phyloP scores from a whole-genome alignment of 2,113 vertebrate species.

The Spea bombifrons region DNA sequence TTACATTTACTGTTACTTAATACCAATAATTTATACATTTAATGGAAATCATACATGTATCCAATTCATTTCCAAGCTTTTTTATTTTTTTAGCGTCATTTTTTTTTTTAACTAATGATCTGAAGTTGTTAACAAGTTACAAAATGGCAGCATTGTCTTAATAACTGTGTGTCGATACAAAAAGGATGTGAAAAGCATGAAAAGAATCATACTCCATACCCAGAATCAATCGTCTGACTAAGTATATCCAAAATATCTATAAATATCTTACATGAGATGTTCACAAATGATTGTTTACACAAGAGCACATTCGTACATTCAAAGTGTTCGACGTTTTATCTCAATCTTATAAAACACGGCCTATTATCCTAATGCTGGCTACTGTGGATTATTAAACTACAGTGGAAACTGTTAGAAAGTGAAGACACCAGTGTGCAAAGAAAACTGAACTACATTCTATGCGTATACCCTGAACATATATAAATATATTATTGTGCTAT shows the following conservation, averaged over 20 bases:
- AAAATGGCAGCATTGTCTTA: constrained; percentile 62
- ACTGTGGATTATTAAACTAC: constrained; percentile 76
- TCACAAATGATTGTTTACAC: constrained; percentile 56
- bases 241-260: constrained; percentile 60
- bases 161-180: constrained; percentile 61
- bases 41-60: too few species aligned
- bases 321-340: constrained; percentile 61
- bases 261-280: constrained; percentile 51
- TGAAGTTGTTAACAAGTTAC: constrained; percentile 64
- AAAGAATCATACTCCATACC: constrained; percentile 54
- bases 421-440: constrained; percentile 72
- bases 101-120: constrained; percentile 74
- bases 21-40: too few species aligned
- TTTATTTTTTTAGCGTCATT: constrained; percentile 62
- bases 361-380: constrained; percentile 63
- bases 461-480: constrained; percentile 78
- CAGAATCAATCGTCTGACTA: constrained; percentile 54
- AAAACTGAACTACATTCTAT: constrained; percentile 72
- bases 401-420: constrained; percentile 68
- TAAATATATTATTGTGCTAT: constrained; percentile 68
- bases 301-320: constrained; percentile 68
- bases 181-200: constrained; percentile 63
- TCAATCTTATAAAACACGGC: constrained; percentile 44
- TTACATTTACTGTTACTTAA: too few species aligned
- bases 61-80: constrained; percentile 9